Base-by-base conservation (phyloP, 1,140 invertebrate species). In the Vanessa atalanta region DNA sequence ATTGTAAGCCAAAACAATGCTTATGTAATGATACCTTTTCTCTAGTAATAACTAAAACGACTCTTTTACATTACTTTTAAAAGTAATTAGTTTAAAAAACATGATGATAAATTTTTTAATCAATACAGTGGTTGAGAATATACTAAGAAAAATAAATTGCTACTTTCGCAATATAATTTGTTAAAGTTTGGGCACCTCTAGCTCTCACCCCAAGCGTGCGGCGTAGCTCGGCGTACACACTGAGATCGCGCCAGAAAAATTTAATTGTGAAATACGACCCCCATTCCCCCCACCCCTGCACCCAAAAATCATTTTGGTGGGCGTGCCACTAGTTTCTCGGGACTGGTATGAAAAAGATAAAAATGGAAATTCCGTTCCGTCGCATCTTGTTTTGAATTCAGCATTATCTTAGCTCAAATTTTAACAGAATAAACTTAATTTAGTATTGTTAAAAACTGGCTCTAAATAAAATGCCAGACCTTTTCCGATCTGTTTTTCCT, bases 181-280 rank as follows among this genome's bases (percentile, higher is more conserved):
- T 13, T 9, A 65, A 53, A 82, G 70, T 87, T 91, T 88, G 85
- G 73, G 82, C 68, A 74, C 6, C 80, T 16, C 72, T 79, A 73
- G 53, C 57, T 64, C 67, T 67, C 85, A 79, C 84, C 89, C 86
- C 84, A 84, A 82, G 82, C 81, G 83, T 82, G 85, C 80, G 83
- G 84, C 84, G 85, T 84, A 74, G 84, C 85, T 89, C 79, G 78
- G 82, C 86, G 83, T 86, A 86, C 84, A 87, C 83, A 86, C 84
- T 84, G 87, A 85, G 85, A 91, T 91, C 86, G 87, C 85, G 85
- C 84, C 89, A 87, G 88, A 91, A 91, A 91, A 91, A 91, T 89
- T 89, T 91, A 91, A 91, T 91, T 91, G 89, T 88, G 88, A 91
- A 91, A 91, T 88, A 88, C 88, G 88, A 85, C 77, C 82, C 77